Conservation (phyloP, 2,888 invertebrate species). For the Epirrhoe alternata region DNA sequence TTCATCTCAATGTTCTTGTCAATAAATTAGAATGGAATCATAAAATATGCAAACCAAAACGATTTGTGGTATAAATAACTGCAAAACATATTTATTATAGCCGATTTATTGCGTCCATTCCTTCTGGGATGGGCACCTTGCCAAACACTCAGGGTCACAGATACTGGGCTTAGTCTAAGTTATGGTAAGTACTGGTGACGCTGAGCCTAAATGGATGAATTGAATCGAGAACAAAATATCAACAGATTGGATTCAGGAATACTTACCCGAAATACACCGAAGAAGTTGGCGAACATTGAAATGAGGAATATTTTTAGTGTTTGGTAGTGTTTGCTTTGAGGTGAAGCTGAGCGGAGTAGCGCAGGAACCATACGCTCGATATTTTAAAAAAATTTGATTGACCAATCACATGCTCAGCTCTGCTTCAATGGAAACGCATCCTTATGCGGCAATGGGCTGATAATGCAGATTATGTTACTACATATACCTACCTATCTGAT, state of each 20-base stretch:
- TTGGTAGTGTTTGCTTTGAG: too few relatives aligned
- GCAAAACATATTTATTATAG: conserved; percentile 41
- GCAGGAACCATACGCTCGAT: too few relatives aligned
- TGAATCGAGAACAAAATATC: conserved; percentile 22
- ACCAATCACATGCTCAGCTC: too few relatives aligned
- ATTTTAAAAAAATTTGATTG: too few relatives aligned
- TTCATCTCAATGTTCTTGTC: conserved; percentile 8
- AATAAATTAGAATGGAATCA: conserved; percentile 20
- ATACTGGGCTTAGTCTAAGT: conserved; percentile 42
- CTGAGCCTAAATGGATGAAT: conserved; percentile 33
- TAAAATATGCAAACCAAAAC: conserved; percentile 32
- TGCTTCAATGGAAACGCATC: too few relatives aligned
- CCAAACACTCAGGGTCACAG: conserved; percentile 43
- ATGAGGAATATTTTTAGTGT: too few relatives aligned
- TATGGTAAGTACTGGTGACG: conserved; percentile 38
- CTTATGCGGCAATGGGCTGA: too few relatives aligned
- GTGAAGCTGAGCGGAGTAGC: too few relatives aligned
- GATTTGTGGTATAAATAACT: conserved; percentile 37
- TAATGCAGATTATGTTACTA: too few relatives aligned
- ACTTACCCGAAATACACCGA: too few relatives aligned
- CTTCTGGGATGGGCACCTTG: conserved; percentile 33
- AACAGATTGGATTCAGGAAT: neutral
- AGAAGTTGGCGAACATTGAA: too few relatives aligned
- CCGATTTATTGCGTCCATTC: conserved; percentile 42
- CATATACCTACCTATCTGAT: too few relatives aligned